These are phyloP conservation scores for Scaptomyza graminum DNA, from an alignment of 1,140 invertebrate species.

Conservation along the genomic window DNA sequence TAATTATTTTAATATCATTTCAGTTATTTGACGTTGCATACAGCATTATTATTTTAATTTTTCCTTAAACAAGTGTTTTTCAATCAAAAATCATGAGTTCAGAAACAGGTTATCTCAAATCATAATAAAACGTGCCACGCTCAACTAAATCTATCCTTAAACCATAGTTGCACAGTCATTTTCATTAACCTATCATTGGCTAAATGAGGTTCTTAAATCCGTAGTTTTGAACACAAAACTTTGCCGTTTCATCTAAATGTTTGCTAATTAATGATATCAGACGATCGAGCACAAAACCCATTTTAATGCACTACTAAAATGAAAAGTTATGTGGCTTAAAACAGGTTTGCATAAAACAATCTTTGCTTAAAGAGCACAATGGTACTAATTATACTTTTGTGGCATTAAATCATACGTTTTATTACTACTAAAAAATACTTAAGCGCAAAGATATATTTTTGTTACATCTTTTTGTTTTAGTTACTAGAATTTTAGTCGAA, in stretches of 20 bases:
- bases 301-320: conserved; percentile 2
- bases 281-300: not conserved
- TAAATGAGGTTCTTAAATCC: not conserved
- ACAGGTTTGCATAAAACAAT: conserved; percentile 20
- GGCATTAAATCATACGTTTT: too few species aligned
- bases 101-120: conserved; percentile 4
- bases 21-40: not conserved
- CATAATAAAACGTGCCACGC: not conserved
- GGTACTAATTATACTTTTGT: not conserved
- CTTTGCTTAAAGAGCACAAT: not conserved
- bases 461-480: too few species aligned
- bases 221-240: too few species aligned
- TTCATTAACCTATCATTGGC: not conserved
- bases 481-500: too few species aligned
- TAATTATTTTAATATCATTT: not conserved
- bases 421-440: too few species aligned
- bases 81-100: not conserved
- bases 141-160: not conserved
- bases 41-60: not conserved
- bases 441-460: too few species aligned
- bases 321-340: conserved; percentile 1
- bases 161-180: not conserved
- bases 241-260: too few species aligned
- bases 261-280: too few species aligned
- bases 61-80: not conserved